Percentiles rank a stretch among this genome's conserved stretches.
Evolutionary conservation across 2,113 vertebrate genomes (phyloP).

Genomic region (Myanophis thanlyinensis): DNA sequence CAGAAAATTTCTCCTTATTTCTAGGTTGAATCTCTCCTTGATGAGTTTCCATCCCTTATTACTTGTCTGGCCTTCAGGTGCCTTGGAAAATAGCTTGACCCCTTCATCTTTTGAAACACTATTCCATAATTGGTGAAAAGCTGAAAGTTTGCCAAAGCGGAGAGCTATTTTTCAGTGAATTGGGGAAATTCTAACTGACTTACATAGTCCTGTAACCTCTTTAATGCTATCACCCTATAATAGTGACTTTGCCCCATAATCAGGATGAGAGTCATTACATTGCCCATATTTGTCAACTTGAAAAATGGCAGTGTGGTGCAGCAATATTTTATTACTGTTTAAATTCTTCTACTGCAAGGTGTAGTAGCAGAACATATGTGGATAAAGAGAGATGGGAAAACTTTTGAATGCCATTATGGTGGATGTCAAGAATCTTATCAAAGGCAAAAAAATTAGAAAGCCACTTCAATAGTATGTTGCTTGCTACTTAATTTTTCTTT

Average conservation of each 20-base stretch:
- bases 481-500: neutral
- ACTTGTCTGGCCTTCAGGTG: too few species aligned
- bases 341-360: neutral
- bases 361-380: neutral
- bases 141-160: neutral
- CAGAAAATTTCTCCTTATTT: too few species aligned
- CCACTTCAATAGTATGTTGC: neutral
- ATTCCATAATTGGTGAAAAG: too few species aligned
- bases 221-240: neutral
- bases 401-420: neutral
- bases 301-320: neutral
- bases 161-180: neutral
- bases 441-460: neutral
- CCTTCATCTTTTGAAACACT: neutral
- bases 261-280: neutral
- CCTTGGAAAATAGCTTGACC: too few species aligned
- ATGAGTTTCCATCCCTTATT: too few species aligned
- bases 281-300: neutral
- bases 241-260: neutral
- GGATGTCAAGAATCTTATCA: neutral
- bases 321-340: neutral
- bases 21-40: too few species aligned
- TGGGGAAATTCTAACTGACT: neutral
- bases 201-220: neutral
- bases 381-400: neutral